A percentile compares a stretch with the other conserved stretches of the same genome.
These are phyloP conservation scores for Horisme vitalbata DNA, from an alignment of 2,888 invertebrate genomes.

Conservation along the genomic window DNA sequence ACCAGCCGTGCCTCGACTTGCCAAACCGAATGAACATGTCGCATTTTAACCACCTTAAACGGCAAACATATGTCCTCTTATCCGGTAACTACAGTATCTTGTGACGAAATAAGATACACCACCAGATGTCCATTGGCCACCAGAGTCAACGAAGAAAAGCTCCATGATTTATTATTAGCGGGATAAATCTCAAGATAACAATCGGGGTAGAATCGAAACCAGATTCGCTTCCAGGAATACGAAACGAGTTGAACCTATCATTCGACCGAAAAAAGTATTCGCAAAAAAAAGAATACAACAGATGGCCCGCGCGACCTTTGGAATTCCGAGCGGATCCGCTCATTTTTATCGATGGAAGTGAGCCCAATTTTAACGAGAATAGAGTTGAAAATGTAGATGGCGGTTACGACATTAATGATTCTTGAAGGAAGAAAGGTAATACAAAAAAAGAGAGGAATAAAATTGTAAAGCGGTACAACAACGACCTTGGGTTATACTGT, in stretches of 20 bases:
- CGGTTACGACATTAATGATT: slow-evolving; percentile 46
- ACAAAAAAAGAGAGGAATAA: slow-evolving; percentile 68
- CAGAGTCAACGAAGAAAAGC: slow-evolving; percentile 21
- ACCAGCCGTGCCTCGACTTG: slow-evolving; percentile 45
- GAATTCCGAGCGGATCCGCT: slow-evolving; percentile 54
- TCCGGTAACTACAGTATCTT: slow-evolving; percentile 43
- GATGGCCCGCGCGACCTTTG: slow-evolving; percentile 72
- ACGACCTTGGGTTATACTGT: slow-evolving; percentile 78
- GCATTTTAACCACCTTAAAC: slow-evolving; percentile 53
- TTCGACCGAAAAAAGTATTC: slow-evolving; percentile 58
- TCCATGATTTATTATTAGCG: slow-evolving; percentile 29
- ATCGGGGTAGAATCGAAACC: slow-evolving; percentile 39
- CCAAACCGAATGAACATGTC: slow-evolving; percentile 49
- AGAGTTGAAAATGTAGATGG: slow-evolving; percentile 37
- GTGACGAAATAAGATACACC: slow-evolving; percentile 52
- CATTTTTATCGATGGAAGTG: slow-evolving; percentile 28
- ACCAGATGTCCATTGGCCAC: slow-evolving; percentile 44
- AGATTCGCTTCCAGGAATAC: slow-evolving; percentile 41
- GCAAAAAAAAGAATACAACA: slow-evolving; percentile 73
- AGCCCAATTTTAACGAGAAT: slow-evolving; percentile 28
- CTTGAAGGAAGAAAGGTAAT: slow-evolving; percentile 66
- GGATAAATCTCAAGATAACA: slow-evolving; percentile 36
- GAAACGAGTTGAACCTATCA: slow-evolving; percentile 57
- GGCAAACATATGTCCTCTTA: slow-evolving; percentile 61
- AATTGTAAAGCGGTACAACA: slow-evolving; percentile 71